These are phyloP conservation scores for Pseudorasbora parva DNA, from an alignment of 2,113 vertebrate genomes.

Conservation along the genomic window DNA sequence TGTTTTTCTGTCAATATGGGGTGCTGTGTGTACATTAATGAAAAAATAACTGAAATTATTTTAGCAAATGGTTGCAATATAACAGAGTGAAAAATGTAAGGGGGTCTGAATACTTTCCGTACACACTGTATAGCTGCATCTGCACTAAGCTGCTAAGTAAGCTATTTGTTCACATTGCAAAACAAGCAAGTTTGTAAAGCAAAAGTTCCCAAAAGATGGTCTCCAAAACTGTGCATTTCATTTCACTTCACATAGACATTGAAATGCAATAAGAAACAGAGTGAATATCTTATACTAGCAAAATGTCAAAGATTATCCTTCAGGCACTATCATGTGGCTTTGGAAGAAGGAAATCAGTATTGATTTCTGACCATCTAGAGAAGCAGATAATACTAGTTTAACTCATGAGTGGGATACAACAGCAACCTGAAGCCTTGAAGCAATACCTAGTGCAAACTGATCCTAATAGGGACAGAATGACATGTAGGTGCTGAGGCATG, in stretches of 20 bases:
- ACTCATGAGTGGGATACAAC: not conserved
- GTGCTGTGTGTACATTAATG: too few species aligned
- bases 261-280: not conserved
- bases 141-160: not conserved
- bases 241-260: not conserved
- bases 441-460: not conserved
- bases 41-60: too few species aligned
- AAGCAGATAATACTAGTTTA: not conserved
- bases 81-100: too few species aligned
- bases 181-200: not conserved
- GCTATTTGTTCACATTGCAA: not conserved
- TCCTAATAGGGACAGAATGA: not conserved
- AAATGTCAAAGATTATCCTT: not conserved
- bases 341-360: not conserved
- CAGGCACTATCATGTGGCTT: not conserved
- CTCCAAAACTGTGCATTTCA: not conserved
- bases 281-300: not conserved
- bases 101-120: too few species aligned
- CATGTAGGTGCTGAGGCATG: not conserved
- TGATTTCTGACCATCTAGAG: not conserved
- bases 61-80: too few species aligned
- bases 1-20: too few species aligned
- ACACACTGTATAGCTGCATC: not conserved
- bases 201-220: not conserved
- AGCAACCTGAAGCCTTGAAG: not conserved